Evolutionary conservation across 1,140 invertebrate genomes (phyloP).

Genomic region (Fopius arisanus): DNA sequence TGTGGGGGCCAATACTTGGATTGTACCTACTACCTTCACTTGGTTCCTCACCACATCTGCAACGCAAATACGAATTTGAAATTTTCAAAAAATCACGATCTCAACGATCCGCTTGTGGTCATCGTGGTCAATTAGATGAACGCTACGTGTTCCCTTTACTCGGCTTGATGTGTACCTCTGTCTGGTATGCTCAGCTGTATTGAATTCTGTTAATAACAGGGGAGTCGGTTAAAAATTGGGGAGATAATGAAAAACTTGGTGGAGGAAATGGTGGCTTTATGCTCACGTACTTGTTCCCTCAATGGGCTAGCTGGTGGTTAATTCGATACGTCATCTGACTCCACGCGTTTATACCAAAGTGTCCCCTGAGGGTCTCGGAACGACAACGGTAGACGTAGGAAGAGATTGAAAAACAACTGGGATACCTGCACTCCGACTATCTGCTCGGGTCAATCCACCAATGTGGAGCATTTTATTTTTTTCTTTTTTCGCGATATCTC

Average conservation of each 20-base stretch:
- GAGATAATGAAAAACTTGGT: no score
- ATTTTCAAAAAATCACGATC: conserved; percentile 55
- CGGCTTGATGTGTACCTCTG: background rate
- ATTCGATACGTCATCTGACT: conserved; percentile 41
- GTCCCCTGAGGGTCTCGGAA: background rate
- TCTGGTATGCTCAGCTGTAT: background rate
- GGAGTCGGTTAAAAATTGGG: background rate
- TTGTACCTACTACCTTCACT: background rate
- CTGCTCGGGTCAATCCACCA: conserved; percentile 21
- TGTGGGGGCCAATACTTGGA: background rate
- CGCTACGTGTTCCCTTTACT: background rate
- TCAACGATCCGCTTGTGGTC: background rate
- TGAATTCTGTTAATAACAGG: conserved; percentile 8
- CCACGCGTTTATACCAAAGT: conserved; percentile 15
- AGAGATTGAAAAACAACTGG: background rate
- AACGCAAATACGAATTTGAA: conserved; percentile 64
- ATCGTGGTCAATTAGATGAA: conserved; percentile 63
- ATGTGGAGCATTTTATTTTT: background rate
- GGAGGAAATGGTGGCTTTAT: background rate
- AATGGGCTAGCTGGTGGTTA: conserved; percentile 35
- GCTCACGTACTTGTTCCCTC: conserved; percentile 39
- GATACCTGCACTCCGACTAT: background rate
- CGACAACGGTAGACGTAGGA: conserved; percentile 10
- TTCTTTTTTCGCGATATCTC: background rate
- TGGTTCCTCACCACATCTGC: conserved; percentile 52